Conservation (phyloP, 2,797 vertebrate species). For the Danio albolineatus region DNA sequence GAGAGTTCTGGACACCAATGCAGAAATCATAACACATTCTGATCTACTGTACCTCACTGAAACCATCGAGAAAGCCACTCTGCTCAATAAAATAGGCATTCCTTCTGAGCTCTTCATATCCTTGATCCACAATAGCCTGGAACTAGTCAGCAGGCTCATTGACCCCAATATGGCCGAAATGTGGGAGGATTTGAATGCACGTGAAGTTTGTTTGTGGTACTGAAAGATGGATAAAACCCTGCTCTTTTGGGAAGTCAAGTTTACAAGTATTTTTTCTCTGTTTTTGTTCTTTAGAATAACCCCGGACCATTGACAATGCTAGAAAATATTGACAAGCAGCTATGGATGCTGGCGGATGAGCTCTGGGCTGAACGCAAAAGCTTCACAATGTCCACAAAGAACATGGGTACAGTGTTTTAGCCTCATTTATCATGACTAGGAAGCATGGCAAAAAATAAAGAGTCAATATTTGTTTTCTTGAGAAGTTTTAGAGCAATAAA, state of each 20-base stretch:
- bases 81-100: slow-evolving; percentile 44
- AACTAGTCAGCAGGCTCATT: slow-evolving; percentile 76
- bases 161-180: slow-evolving; percentile 69
- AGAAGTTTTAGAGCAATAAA: slow-evolving; percentile 1
- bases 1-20: slow-evolving; percentile 62
- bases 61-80: slow-evolving; percentile 67
- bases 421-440: background rate
- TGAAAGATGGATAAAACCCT: background rate
- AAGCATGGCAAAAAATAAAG: background rate
- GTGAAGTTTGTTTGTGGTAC: slow-evolving; percentile 67
- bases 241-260: background rate
- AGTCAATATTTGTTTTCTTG: background rate
- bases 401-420: slow-evolving; percentile 74
- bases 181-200: slow-evolving; percentile 72
- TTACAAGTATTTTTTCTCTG: slow-evolving; percentile 20
- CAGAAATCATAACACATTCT: slow-evolving; percentile 65
- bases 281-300: slow-evolving; percentile 67
- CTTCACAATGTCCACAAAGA: slow-evolving; percentile 79
- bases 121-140: slow-evolving; percentile 75
- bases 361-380: slow-evolving; percentile 68
- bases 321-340: slow-evolving; percentile 77
- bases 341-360: slow-evolving; percentile 74
- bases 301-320: slow-evolving; percentile 75
- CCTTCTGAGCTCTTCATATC: slow-evolving; percentile 69
- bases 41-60: slow-evolving; percentile 74